Base-by-base conservation (phyloP, 1,140 invertebrate species). In the Magallana gigas region DNA sequence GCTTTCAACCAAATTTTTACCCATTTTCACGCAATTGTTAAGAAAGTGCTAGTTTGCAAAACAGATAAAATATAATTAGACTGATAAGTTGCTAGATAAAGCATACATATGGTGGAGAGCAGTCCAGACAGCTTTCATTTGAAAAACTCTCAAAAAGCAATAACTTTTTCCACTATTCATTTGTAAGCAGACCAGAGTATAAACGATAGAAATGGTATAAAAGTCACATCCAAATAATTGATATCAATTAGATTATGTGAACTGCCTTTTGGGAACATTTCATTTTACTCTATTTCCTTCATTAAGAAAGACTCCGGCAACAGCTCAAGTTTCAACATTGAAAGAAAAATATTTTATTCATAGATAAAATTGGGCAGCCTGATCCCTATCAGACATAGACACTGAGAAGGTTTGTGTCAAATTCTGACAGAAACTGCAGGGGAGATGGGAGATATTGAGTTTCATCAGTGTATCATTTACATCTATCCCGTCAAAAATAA, bases 51-150 rank as follows among this genome's bases (percentile, higher is more conserved):
- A 71, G 68, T 71, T 29, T 71, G 36, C 68, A 71, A 71, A 71
- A 71, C 68, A 71, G 68, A 71, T 71, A 71, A 71, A 71, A 71
- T 71, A 29, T 71, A 71, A 71, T 71, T 71, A 71, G 68, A 36
- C 23, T 23, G 68, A 71, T 71, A 71, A 71, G 11, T 71, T 23
- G 23, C 8, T 29, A 71, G 68, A 71, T 71, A 71, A 71, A 11
- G 18, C 23, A 4, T 23, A 29, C 4, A 6, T 71, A 71, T 71
- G 8, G 8, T 29, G 8, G 18, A 23, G n/a, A 48, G 36, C 36
- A 48, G 36, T 48, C 36, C 36, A 48, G 36, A 48, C 36, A 48
- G n/a, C 68, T 71, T 23, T 71, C 68, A 29, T 29, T 71, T 23
- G 36, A 71, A 71, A 71, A 71, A 71, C 68, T 71, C 29, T 71